Conservation (phyloP, 2,888 invertebrate species). For the Merodon equestris region DNA sequence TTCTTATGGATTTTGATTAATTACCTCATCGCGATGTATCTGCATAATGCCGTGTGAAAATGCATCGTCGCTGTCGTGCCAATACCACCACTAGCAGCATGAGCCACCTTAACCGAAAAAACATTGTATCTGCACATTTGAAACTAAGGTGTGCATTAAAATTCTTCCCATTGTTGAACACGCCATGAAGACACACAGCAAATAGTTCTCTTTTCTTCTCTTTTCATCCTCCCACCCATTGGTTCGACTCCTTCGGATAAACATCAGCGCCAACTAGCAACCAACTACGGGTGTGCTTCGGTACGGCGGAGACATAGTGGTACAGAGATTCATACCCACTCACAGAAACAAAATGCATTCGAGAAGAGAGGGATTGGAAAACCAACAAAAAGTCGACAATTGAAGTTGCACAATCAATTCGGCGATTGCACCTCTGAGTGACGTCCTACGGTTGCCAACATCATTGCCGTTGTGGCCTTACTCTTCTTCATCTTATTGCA, state of each 20-base stretch:
- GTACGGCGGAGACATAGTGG: constrained; percentile 4
- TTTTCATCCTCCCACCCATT: too few species aligned
- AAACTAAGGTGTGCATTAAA: constrained; percentile 66
- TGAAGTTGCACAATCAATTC: constrained; percentile 67
- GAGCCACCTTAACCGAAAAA: constrained; percentile 19
- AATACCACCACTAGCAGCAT: constrained; percentile 14
- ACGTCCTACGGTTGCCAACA: constrained; percentile 59
- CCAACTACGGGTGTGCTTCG: too few species aligned
- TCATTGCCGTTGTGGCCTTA: constrained; percentile 46
- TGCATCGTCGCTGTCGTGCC: constrained; percentile 13
- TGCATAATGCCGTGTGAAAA: constrained; percentile 66
- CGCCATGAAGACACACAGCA: constrained; percentile 22
- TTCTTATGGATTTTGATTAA: constrained; percentile 63
- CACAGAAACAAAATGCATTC: constrained; percentile 36
- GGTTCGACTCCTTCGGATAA: too few species aligned
- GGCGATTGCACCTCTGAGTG: constrained; percentile 66
- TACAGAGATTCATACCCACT: constrained; percentile 4
- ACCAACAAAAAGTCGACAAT: constrained; percentile 43
- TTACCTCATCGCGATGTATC: constrained; percentile 60
- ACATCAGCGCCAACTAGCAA: too few species aligned
- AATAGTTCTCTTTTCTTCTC: too few species aligned
- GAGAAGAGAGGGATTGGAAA: constrained; percentile 2
- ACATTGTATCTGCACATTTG: constrained; percentile 40
- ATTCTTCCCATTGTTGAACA: constrained; percentile 62
- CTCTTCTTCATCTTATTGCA: constrained; percentile 35